phyloP scores from a whole-genome alignment of 2,113 vertebrate species.

The Heterocephalus glaber region DNA sequence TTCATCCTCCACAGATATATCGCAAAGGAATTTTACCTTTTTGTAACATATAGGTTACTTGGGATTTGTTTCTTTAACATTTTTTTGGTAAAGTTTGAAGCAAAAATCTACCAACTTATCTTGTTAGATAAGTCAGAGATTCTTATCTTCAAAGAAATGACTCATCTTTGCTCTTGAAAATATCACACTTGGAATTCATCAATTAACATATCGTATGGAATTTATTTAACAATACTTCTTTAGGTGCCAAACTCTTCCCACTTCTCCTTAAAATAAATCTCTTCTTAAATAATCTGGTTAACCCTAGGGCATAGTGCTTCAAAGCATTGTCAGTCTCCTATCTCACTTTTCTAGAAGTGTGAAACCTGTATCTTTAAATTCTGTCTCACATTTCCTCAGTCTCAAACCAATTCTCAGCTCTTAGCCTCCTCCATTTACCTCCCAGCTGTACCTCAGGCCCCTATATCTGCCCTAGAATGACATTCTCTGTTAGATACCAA shows the following conservation, averaged over 20 bases:
- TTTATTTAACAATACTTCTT: constrained; percentile 65
- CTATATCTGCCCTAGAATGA: not conserved
- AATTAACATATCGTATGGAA: constrained; percentile 64
- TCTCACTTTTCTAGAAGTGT: not conserved
- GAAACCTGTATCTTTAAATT: not conserved
- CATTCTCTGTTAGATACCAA: not conserved
- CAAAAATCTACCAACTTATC: constrained; percentile 55
- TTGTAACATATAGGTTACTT: constrained; percentile 6
- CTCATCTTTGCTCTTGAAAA: constrained; percentile 65
- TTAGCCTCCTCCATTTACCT: not conserved
- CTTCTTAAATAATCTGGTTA: constrained; percentile 44
- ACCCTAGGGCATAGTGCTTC: not conserved
- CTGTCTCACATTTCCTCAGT: not conserved
- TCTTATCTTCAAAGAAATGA: constrained; percentile 67
- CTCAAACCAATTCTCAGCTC: not conserved
- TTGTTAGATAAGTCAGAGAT: constrained; percentile 66
- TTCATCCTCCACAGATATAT: not conserved
- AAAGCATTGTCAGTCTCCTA: not conserved
- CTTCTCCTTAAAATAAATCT: constrained; percentile 40
- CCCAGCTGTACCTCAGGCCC: not conserved
- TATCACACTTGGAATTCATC: constrained; percentile 64
- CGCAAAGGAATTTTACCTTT: constrained; percentile 49
- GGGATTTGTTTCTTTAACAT: constrained; percentile 52
- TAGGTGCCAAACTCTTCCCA: constrained; percentile 28
- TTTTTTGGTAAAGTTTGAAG: constrained; percentile 52